A percentile compares a stretch with the other conserved stretches of the same genome.
These are phyloP conservation scores for Serinus canaria DNA, from an alignment of 2,113 vertebrate species.

Conservation along the genomic window DNA sequence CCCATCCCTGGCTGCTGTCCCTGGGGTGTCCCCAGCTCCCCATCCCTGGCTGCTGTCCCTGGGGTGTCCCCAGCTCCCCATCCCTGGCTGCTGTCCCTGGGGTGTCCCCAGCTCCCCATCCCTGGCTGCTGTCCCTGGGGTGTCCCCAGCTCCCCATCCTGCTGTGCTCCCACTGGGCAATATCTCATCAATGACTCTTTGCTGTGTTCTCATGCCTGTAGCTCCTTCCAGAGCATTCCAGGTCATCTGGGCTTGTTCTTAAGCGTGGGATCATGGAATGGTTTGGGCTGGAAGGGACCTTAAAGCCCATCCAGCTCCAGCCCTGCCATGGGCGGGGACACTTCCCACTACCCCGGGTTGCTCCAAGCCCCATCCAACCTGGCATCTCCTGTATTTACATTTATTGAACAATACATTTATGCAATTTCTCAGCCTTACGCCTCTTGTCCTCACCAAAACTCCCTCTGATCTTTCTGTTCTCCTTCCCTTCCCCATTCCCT, in stretches of 20 bases:
- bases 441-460: fast-evolving
- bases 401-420: neutral
- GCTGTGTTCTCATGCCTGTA: fast-evolving
- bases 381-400: neutral
- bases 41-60: neutral
- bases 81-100: neutral
- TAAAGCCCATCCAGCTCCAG: neutral
- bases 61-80: neutral
- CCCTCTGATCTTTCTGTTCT: neutral
- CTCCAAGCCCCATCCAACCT: neutral
- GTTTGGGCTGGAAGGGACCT: neutral
- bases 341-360: fast-evolving
- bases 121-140: neutral
- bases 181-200: fast-evolving
- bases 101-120: neutral
- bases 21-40: neutral
- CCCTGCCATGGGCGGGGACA: neutral
- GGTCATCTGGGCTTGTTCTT: neutral
- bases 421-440: neutral
- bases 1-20: neutral
- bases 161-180: fast-evolving
- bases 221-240: neutral
- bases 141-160: neutral
- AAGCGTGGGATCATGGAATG: neutral
- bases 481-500: fast-evolving